Conservation (phyloP, 2,797 vertebrate genomes). For the Anas capensis region DNA sequence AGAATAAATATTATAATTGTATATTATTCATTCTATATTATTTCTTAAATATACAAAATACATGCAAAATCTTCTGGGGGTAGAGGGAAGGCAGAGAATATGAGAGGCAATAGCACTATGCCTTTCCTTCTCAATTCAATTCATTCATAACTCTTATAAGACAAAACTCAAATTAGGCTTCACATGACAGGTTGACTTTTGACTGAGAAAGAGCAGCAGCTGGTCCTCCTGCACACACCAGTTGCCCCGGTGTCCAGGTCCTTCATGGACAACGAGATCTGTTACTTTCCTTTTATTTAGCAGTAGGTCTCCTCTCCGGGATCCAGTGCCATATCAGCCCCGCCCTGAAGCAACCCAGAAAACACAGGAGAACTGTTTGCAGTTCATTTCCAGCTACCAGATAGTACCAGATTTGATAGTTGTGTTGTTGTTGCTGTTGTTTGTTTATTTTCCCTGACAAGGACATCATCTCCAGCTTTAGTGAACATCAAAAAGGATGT, state of each 20-base stretch:
- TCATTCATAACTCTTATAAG: not conserved
- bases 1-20: no score
- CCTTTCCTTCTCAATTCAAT: not conserved
- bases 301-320: not conserved
- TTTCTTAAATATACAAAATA: not conserved
- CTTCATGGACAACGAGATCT: rapidly evolving
- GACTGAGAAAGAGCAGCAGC: not conserved
- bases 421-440: not conserved
- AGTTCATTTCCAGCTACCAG: not conserved
- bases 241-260: not conserved
- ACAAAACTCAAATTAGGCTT: not conserved
- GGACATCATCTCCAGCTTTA: conserved; percentile 45
- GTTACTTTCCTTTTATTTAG: not conserved
- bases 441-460: conserved; percentile 57
- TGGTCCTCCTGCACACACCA: not conserved
- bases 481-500: conserved; percentile 53
- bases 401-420: not conserved
- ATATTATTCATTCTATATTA: no score
- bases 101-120: not conserved
- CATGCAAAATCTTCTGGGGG: not conserved
- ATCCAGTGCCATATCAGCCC: not conserved
- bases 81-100: not conserved
- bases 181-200: not conserved
- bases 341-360: not conserved
- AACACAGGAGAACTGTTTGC: not conserved